phyloP scores from a whole-genome alignment of 2,797 vertebrate genomes.

The Sebastes taczanowskii region DNA sequence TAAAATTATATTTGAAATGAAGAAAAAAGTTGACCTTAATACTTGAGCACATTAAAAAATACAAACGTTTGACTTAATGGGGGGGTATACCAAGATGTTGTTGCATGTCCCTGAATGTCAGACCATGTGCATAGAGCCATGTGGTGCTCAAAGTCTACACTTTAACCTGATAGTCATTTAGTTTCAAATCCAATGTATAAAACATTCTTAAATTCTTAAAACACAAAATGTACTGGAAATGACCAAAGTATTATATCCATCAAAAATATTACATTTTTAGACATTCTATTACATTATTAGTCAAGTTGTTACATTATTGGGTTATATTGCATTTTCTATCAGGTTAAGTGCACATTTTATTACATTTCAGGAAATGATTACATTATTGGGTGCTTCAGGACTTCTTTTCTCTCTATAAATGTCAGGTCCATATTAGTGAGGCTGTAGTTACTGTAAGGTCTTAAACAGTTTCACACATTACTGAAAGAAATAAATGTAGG shows the following conservation, averaged over 20 bases:
- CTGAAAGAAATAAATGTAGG: background rate
- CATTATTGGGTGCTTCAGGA: background rate
- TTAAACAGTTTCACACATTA: too few species aligned
- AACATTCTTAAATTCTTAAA: too few species aligned
- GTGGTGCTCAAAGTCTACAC: background rate
- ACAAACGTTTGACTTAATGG: background rate
- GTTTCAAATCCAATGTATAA: background rate
- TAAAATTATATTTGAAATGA: background rate
- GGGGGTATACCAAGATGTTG: background rate
- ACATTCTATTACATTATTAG: background rate
- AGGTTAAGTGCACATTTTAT: background rate
- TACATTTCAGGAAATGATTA: background rate
- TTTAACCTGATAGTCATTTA: background rate
- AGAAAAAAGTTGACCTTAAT: background rate
- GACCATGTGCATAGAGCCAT: background rate
- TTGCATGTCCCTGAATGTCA: background rate
- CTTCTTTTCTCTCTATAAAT: slow-evolving; percentile 14
- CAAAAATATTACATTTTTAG: background rate
- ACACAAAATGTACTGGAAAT: too few species aligned
- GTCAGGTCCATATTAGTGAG: background rate
- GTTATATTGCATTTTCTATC: background rate
- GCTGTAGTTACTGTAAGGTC: background rate
- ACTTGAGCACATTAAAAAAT: background rate
- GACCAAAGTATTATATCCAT: background rate
- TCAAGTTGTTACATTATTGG: background rate